Conservation (phyloP, 23 tunicate species). For the Halocynthia roretzi region DNA sequence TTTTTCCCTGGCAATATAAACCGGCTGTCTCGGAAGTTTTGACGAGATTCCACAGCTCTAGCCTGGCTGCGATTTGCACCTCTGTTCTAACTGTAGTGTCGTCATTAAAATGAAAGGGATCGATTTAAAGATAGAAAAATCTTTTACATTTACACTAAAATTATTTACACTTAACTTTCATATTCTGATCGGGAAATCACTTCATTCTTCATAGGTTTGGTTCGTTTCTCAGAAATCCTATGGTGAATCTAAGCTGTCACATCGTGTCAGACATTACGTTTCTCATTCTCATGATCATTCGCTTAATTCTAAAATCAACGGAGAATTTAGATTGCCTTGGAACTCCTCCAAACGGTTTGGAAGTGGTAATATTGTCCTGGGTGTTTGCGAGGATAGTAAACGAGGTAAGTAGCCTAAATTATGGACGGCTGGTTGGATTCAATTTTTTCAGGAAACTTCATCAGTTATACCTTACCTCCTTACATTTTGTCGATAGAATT, state of each 20-base stretch:
- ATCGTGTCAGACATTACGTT: constrained; percentile 51
- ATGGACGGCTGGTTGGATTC: too few species aligned
- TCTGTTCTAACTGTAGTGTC: too few species aligned
- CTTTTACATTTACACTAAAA: too few species aligned
- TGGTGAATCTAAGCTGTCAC: constrained; percentile 53
- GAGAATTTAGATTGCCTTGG: constrained; percentile 52
- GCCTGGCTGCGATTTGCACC: too few species aligned
- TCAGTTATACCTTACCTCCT: too few species aligned
- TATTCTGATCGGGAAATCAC: neutral
- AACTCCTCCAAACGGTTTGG: constrained; percentile 16
- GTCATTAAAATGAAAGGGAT: too few species aligned
- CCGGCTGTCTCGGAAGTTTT: too few species aligned
- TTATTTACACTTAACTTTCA: too few species aligned
- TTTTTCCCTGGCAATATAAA: neutral
- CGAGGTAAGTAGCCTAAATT: constrained; percentile 8
- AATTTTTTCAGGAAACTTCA: too few species aligned
- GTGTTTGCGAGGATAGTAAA: constrained; percentile 38
- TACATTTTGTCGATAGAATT: too few species aligned
- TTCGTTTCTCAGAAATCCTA: constrained; percentile 40
- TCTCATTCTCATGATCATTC: constrained; percentile 28
- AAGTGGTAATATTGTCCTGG: constrained; percentile 32
- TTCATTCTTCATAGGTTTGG: constrained; percentile 21
- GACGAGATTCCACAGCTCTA: too few species aligned
- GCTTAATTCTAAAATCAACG: constrained; percentile 30
- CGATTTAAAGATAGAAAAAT: too few species aligned